Evolutionary conservation across 2,797 vertebrate genomes (phyloP), one percentile per base, ranked within the genome.

Genomic region (Takifugu ocellatus): DNA sequence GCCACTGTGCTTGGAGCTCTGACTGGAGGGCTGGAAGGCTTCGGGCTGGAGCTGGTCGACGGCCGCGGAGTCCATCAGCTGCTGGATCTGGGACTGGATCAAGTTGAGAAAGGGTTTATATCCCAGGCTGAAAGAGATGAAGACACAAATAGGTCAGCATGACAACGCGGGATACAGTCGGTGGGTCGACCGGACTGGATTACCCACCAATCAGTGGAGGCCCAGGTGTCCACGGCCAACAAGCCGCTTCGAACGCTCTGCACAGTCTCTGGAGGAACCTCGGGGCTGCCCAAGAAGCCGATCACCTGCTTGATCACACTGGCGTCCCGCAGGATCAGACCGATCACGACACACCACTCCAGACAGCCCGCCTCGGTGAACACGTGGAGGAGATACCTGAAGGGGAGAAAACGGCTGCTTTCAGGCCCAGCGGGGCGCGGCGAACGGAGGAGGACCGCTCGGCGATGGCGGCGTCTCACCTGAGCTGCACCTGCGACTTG

Each of bases 281-380:
- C 96, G 0, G 94, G 91, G 49, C 90, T 92, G 61, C 96, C 94
- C 77, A 95, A 84, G 74, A 95, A 87, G 51, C 88, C 87, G 65
- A 98, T 90, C 63, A 96, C 93, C 84, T 97, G 95, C 81, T 83
- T 95, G 79, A 99, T 95, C 49, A 97, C 70, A 27, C 88, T 88
- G 27, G 93, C 84, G 44, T 99, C 97, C 72, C 94, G 90, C 59
- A 99, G 90, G 84, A 99, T 97, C 80, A 98, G 86, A 54, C 95
- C 96, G 69, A 98, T 94, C 70, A 99, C 88, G 24, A 95, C 74
- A 26, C 97, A 99, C 97, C 97, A 99, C 78, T 99, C 97, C 80
- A 98, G 87, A 85, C 97, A 99, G 70, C 94, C 94, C 1, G 97
- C 97, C 89, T 99, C 97, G 94, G 94, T 93, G 88, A 99, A 99